phyloP scores from a whole-genome alignment of 2,113 vertebrate genomes.

The Orcinus orca region DNA sequence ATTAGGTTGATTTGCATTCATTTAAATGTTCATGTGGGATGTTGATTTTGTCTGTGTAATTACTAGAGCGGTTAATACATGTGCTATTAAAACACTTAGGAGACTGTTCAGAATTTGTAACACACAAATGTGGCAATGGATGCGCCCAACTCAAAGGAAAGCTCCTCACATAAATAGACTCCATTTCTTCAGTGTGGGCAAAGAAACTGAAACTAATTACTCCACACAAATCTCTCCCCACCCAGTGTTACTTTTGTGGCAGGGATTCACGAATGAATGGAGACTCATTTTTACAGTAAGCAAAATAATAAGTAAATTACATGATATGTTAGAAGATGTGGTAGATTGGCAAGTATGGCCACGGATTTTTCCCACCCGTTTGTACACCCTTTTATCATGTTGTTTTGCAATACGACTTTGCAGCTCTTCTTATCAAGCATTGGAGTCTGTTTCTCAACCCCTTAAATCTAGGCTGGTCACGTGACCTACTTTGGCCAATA shows the following conservation, averaged over 20 bases:
- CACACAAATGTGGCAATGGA: constrained; percentile 17
- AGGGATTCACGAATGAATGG: neutral
- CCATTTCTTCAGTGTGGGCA: constrained; percentile 2
- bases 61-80: constrained; percentile 41
- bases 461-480: neutral
- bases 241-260: neutral
- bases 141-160: constrained; percentile 27
- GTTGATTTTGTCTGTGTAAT: constrained; percentile 61
- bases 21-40: constrained; percentile 59
- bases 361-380: neutral
- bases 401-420: neutral
- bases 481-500: neutral
- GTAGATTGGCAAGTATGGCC: neutral
- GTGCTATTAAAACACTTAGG: constrained; percentile 57
- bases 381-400: neutral
- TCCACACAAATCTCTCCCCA: neutral
- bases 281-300: neutral
- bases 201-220: neutral
- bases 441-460: neutral
- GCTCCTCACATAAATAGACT: neutral
- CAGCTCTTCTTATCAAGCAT: neutral
- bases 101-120: constrained; percentile 21
- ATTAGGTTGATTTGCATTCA: constrained; percentile 71
- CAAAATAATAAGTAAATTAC: neutral
- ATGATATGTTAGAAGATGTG: neutral